Percentiles rank a stretch among this genome's conserved stretches.
Conservation (phyloP, 2,888 invertebrate genomes). For the Drosophila diplacantha region DNA sequence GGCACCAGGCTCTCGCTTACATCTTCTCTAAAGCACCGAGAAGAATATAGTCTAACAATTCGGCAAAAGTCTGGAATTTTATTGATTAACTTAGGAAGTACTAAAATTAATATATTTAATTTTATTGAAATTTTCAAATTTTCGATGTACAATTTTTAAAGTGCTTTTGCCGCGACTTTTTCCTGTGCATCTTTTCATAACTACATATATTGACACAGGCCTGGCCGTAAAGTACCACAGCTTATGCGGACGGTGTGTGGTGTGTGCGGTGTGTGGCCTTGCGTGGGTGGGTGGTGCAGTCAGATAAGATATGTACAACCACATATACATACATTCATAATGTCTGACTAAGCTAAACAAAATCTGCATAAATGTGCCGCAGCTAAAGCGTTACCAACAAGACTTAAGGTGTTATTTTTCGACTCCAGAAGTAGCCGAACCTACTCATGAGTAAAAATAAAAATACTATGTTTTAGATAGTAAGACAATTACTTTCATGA, state of each 20-base stretch:
- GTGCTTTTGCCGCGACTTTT: neutral
- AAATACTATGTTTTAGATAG: neutral
- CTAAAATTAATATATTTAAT: neutral
- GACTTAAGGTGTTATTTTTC: slow-evolving; percentile 20
- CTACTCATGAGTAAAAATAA: slow-evolving; percentile 2
- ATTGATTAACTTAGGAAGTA: neutral
- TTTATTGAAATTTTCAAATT: neutral
- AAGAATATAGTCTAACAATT: neutral
- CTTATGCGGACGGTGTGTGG: slow-evolving; percentile 41
- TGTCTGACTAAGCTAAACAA: slow-evolving; percentile 37
- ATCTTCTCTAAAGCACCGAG: neutral
- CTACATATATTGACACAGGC: slow-evolving; percentile 29
- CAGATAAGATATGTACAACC: slow-evolving; percentile 49
- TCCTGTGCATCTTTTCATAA: slow-evolving; percentile 22
- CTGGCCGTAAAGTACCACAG: slow-evolving; percentile 32
- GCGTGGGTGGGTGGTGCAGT: slow-evolving; percentile 46
- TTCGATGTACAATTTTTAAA: neutral
- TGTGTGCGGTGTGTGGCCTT: slow-evolving; percentile 14
- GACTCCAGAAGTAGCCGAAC: slow-evolving; percentile 18
- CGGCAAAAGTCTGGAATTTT: neutral
- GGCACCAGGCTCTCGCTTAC: slow-evolving; percentile 1
- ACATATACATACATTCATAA: slow-evolving; percentile 16
- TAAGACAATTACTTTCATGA: slow-evolving; percentile 6
- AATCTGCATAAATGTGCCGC: slow-evolving; percentile 45
- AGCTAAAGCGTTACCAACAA: slow-evolving; percentile 32